Base-by-base conservation (phyloP, 2,888 invertebrate genomes). In the Pyrochroa serraticornis region DNA sequence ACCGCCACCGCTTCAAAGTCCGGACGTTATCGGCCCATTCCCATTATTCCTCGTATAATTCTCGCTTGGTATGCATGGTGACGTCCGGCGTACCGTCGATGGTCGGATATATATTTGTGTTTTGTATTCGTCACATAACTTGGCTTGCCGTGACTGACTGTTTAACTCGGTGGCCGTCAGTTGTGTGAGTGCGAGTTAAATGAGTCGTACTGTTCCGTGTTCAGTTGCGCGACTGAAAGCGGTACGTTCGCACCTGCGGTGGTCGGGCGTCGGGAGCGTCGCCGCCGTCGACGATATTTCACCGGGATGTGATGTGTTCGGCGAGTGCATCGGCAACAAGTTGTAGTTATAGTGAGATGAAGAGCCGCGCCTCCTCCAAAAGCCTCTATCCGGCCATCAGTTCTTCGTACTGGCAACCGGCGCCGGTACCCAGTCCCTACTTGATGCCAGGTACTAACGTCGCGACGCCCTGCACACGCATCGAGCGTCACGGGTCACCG, bases 381-480 rank as follows among this genome's bases (percentile, higher is more conserved):
- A 71, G 69, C 60, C 60, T 66, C 67, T 92, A 92, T 83, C 91
- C 91, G 77, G 85, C 91, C 72, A 91, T 91, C 83, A 89, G 88
- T 80, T 87, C 90, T 78, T 89, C 91, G 77, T 91, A 92, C 82
- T 92, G 91, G 91, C 87, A 91, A 75, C 90, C 91, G 67, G 88
- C 91, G 74, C 86, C 90, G 65, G 88, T 87, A 80, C 88, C 89
- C 71, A 88, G 88, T 77, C 91, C 91, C 74, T 91, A 92, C 82
- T 86, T 91, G 79, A 84, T 91, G 80, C 92, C 92, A 91, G 92
- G 92, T 92, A 87, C 62, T 31, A n/a, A 22, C 22, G 22, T 22
- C 22, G 22, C 22, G 22, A 22, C 43, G n/a, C 1, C 34, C 34
- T 22, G 35, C 35, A 38, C 37, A 6, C 36, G 45, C 46, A 46